Evolutionary conservation across 2,888 invertebrate species (phyloP).

Genomic region (Synergus japonicus): DNA sequence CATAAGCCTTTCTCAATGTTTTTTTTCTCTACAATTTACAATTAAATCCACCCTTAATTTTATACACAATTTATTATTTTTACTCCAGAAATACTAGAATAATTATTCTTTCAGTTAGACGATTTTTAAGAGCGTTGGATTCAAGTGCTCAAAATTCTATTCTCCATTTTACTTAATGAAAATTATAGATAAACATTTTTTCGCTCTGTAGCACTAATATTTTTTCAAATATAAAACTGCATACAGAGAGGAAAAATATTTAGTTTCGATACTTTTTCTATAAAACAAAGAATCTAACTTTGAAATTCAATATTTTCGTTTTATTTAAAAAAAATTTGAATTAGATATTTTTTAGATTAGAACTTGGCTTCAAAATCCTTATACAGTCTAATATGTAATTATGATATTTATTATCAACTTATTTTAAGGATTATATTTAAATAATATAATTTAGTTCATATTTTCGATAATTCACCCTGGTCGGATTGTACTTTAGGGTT

Average conservation of each 20-base stretch:
- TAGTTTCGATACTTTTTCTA: too few species aligned
- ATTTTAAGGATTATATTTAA: neutral
- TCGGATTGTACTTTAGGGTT: neutral
- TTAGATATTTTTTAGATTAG: too few species aligned
- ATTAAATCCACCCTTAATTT: neutral
- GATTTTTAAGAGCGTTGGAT: neutral
- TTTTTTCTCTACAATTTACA: neutral
- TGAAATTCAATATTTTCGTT: too few species aligned
- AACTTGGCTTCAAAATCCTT: too few species aligned
- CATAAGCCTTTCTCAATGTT: slow-evolving; percentile 13
- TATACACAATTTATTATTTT: neutral
- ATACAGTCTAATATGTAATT: neutral
- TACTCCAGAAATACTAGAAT: neutral
- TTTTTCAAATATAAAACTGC: too few species aligned
- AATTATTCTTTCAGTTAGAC: neutral
- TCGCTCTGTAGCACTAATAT: too few species aligned
- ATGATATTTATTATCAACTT: neutral
- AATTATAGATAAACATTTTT: too few species aligned
- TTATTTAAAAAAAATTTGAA: too few species aligned
- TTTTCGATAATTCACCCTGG: neutral
- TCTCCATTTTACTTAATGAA: too few species aligned
- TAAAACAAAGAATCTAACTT: too few species aligned
- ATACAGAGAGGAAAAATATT: too few species aligned
- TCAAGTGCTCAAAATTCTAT: too few species aligned
- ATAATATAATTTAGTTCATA: neutral